Percentiles rank a stretch among this genome's conserved stretches.
phyloP scores from a whole-genome alignment of 2,888 invertebrate genomes.

The Labia minor region DNA sequence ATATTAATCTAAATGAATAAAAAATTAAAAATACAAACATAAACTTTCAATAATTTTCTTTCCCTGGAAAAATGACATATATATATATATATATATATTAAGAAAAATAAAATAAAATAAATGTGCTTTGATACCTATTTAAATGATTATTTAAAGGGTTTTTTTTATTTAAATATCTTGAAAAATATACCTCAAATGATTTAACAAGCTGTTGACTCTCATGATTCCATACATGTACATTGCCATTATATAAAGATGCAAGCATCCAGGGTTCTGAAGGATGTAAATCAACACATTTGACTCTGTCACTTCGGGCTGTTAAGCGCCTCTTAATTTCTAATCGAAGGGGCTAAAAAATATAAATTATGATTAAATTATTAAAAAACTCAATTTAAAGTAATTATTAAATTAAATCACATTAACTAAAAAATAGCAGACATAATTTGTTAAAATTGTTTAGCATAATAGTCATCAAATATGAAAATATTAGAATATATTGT shows the following conservation, averaged over 20 bases:
- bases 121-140: too few species aligned
- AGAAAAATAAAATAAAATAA: too few species aligned
- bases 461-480: background rate
- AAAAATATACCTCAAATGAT: conserved; percentile 62
- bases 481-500: background rate
- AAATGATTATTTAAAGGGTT: too few species aligned
- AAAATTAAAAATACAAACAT: too few species aligned
- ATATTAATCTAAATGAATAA: too few species aligned
- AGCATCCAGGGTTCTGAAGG: conserved; percentile 98
- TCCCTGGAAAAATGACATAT: too few species aligned
- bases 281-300: conserved; percentile 96
- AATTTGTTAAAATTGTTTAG: background rate
- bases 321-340: conserved; percentile 97
- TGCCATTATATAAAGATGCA: conserved; percentile 95
- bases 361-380: background rate
- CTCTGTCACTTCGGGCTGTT: conserved; percentile 94
- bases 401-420: background rate
- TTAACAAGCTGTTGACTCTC: conserved; percentile 85
- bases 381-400: background rate
- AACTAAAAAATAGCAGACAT: background rate
- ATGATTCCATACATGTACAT: conserved; percentile 99
- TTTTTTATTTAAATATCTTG: too few species aligned
- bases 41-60: too few species aligned
- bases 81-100: too few species aligned
- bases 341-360: conserved; percentile 66